Conservation (phyloP, 1,140 invertebrate genomes). For the Eumeta japonica region DNA sequence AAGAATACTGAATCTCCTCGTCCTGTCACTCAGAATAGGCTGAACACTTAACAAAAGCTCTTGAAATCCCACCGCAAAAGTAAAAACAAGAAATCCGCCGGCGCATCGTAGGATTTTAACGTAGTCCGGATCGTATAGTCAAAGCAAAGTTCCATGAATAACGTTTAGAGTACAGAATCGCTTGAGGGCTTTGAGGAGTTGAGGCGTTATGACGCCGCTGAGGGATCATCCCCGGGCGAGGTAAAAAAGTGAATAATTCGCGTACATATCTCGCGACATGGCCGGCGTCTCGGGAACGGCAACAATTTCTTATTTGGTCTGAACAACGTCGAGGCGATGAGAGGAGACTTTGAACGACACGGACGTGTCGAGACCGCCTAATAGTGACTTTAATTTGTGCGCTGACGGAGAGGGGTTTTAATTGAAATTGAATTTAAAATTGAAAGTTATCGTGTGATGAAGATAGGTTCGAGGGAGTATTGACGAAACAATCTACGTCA, state of each 20-base stretch:
- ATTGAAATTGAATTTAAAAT: background rate
- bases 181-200: too few species aligned
- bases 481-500: background rate
- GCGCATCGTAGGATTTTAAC: too few species aligned
- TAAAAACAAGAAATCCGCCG: conserved; percentile 36
- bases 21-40: conserved; percentile 27
- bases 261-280: conserved; percentile 36
- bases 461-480: too few species aligned
- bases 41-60: conserved; percentile 39
- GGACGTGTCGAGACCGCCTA: conserved; percentile 20
- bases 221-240: conserved; percentile 27
- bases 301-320: conserved; percentile 44
- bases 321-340: conserved; percentile 22
- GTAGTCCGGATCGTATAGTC: too few species aligned
- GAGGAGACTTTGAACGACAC: conserved; percentile 28
- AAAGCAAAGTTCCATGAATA: too few species aligned
- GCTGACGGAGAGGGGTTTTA: background rate
- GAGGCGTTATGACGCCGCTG: too few species aligned
- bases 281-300: conserved; percentile 31
- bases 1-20: conserved; percentile 16
- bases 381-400: background rate
- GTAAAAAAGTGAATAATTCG: conserved; percentile 47
- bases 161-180: too few species aligned
- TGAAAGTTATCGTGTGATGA: too few species aligned
- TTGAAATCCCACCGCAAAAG: conserved; percentile 30